Evolutionary conservation across 2,113 vertebrate genomes (phyloP), one percentile per base, ranked within the genome.

Genomic region (Nicator chloris): DNA sequence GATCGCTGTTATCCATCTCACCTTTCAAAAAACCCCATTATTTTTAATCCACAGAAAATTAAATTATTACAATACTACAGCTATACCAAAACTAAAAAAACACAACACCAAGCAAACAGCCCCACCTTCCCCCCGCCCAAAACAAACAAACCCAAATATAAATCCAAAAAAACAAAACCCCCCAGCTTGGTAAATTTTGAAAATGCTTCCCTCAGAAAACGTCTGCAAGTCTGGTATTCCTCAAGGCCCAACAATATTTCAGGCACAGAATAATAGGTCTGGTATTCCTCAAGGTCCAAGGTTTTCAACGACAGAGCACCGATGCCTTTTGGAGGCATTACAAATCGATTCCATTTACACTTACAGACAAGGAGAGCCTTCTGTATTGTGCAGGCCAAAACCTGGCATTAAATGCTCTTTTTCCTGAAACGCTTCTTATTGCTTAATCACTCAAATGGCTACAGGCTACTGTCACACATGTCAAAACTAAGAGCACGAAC

Each of bases 241-340:
- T 90, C 82, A 86, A 73, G 60, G 88, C 79, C 86, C 39, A 83
- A 50, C 39, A 83, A 24, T 57, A 63, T 70, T 92, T 86, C 51
- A 78, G 51, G 76, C 64, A 54, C 4, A 81, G 88, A 94, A 83
- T 94, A 90, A 86, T 14, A 90, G 82, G 59, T 68, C 92, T 95
- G 76, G 53, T 86, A 75, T 86, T 94, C 69, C 87, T 89, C 89
- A 94, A 84, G 91, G 95, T 84, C 86, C 82, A 61, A 61, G 88
- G 65, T 69, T 93, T 88, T 82, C 76, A 59, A 50, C 71, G 90
- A 33, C 71, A 39, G 37, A 44, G 86, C 63, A 64, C 17, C 17
- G 53, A 77, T 51, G 89, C 56, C 83, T 92, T 93, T 87, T 28
- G 0, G 61, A 94, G 53, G n/a, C 94, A 73, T 40, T 88, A 73